Base-by-base conservation (phyloP, 2,888 invertebrate genomes). In the Drosophila nigricruria region DNA sequence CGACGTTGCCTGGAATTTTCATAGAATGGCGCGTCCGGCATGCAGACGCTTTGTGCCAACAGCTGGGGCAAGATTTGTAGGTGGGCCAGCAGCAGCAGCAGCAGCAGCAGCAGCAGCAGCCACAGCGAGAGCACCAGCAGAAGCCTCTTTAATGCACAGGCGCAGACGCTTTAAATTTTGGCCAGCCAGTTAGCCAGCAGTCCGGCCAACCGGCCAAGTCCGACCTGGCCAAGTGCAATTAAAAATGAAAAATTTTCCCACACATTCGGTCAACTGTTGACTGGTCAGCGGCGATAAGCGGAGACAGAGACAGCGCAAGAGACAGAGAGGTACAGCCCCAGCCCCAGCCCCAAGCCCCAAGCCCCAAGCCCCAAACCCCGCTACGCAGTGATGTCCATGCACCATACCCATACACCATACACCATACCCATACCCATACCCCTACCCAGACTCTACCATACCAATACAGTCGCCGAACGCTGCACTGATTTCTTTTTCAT, bases 171-270 rank as follows among this genome's bases (percentile, higher is more conserved):
- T 88, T 82, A 82, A 88, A 72, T 81, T 84, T 83, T 73, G 58
- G 58, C 58, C 58, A 58, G 58, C 58, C 62, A 56, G 56, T 56
- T 56, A 53, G 53, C 53, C 25, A 50, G 20, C 50, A 50, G 32
- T 50, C 32, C 50, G 34, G 34, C 32, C 50, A 56, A 30, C 42
- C 60, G 62, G 52, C 14, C 64, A 50, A 47, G 50, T 20, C 32
- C 60, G 56, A 54, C 53, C 52, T 43, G 12, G 40, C 63, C 70
- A 62, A 75, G 76, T 80, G 90, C 91, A 91, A 91, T 91, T 91
- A 91, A 91, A 91, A 91, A 84, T 91, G 91, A 91, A 87, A 90
- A 91, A 91, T 91, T 89, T 91, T 91, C 91, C 91, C 91, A 91
- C 91, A 89, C 88, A 83, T 82, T 77, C 60, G 79, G 78, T 77